Evolutionary conservation across 2,113 vertebrate genomes (phyloP).

Genomic region (Scalopus aquaticus): DNA sequence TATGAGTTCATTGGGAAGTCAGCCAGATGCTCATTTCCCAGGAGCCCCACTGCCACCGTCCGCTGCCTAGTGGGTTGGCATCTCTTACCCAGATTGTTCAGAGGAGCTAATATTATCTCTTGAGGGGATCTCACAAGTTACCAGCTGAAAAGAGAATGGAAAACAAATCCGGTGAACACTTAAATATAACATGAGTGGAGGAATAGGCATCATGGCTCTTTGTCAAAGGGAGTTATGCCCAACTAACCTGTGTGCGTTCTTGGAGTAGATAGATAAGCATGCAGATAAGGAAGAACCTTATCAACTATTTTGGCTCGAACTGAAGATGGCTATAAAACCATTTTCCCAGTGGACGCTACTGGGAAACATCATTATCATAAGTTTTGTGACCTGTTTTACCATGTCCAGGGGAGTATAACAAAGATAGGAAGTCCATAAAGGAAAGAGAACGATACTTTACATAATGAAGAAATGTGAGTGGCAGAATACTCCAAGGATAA

Average conservation of each 20-base stretch:
- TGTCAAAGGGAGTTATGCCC: not conserved
- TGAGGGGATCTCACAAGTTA: not conserved
- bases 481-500: not conserved
- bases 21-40: not conserved
- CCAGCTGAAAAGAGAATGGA: not conserved
- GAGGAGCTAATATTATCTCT: not conserved
- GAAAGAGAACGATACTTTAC: not conserved
- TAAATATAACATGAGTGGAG: not conserved
- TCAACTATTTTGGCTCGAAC: not conserved
- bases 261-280: not conserved
- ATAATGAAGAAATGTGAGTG: not conserved
- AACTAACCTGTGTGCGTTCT: not conserved
- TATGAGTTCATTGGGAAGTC: not conserved
- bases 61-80: not conserved
- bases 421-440: not conserved
- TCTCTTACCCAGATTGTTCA: slow-evolving; percentile 5
- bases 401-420: not conserved
- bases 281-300: not conserved
- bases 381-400: not conserved
- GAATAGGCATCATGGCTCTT: not conserved
- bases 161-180: slow-evolving; percentile 7
- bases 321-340: not conserved
- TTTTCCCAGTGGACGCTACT: not conserved
- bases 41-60: not conserved
- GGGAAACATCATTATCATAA: not conserved